phyloP scores from a whole-genome alignment of 2,888 invertebrate genomes.

The Tortricodes alternella region DNA sequence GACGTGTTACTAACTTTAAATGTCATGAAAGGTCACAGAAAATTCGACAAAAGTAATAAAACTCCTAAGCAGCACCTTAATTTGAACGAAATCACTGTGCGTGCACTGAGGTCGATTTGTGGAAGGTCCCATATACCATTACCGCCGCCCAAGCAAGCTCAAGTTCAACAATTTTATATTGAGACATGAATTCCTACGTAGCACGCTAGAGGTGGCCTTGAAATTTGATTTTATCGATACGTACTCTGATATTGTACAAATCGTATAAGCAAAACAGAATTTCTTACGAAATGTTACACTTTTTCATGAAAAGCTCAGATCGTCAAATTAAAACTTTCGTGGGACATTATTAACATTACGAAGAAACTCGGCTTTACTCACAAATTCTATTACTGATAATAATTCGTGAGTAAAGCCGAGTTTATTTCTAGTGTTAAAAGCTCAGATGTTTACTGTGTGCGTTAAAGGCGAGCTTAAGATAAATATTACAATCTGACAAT shows the following conservation, averaged over 20 bases:
- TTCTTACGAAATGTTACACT: neutral
- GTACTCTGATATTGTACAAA: neutral
- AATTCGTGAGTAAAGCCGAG: too few species aligned
- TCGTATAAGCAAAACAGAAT: neutral
- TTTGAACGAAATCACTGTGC: conserved; percentile 35
- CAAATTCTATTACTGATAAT: too few species aligned
- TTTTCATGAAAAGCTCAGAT: neutral
- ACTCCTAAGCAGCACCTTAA: conserved; percentile 34
- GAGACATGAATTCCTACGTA: conserved; percentile 50
- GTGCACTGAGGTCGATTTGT: conserved; percentile 38
- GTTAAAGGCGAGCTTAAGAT: too few species aligned
- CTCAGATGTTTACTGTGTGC: too few species aligned
- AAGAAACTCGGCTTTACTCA: too few species aligned
- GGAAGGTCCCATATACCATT: conserved; percentile 39
- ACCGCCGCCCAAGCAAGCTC: conserved; percentile 46
- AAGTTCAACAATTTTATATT: conserved; percentile 48
- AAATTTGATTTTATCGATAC: conserved; percentile 45
- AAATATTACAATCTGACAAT: too few species aligned
- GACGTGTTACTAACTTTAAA: conserved; percentile 10
- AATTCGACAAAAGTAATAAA: conserved; percentile 40
- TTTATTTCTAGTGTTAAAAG: too few species aligned
- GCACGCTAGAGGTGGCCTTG: conserved; percentile 66
- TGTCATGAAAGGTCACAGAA: conserved; percentile 30
- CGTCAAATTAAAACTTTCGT: too few species aligned
- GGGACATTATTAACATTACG: too few species aligned